These are phyloP conservation scores for Mus minutoides DNA, from an alignment of 2,797 vertebrate genomes.

Conservation along the genomic window DNA sequence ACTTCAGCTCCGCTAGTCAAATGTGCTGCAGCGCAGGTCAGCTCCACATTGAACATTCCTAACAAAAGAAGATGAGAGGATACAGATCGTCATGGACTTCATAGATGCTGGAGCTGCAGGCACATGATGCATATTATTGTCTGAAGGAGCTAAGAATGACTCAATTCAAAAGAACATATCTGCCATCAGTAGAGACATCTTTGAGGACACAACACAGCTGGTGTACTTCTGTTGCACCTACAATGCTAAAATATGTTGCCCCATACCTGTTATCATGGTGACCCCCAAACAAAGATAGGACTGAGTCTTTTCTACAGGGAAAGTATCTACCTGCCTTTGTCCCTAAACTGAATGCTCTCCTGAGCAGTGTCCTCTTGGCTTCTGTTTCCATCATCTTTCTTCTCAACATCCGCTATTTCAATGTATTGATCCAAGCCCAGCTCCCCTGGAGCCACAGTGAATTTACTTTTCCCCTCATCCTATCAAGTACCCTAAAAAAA, in stretches of 20 bases:
- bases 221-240: fast-evolving
- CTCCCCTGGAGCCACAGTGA: no score
- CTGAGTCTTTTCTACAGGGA: neutral
- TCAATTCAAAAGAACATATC: neutral
- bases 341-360: neutral
- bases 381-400: neutral
- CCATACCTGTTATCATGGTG: neutral
- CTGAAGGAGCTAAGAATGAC: neutral
- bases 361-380: neutral
- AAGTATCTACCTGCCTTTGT: neutral
- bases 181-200: neutral
- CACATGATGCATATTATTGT: neutral
- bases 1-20: neutral
- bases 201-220: neutral
- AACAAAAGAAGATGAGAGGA: neutral
- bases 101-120: neutral
- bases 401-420: neutral
- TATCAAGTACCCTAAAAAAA: neutral
- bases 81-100: neutral
- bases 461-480: no score
- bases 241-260: neutral
- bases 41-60: neutral
- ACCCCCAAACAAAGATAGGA: neutral
- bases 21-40: neutral
- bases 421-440: neutral